phyloP scores from a whole-genome alignment of 1,140 invertebrate genomes.

The Diabrotica undecimpunctata region DNA sequence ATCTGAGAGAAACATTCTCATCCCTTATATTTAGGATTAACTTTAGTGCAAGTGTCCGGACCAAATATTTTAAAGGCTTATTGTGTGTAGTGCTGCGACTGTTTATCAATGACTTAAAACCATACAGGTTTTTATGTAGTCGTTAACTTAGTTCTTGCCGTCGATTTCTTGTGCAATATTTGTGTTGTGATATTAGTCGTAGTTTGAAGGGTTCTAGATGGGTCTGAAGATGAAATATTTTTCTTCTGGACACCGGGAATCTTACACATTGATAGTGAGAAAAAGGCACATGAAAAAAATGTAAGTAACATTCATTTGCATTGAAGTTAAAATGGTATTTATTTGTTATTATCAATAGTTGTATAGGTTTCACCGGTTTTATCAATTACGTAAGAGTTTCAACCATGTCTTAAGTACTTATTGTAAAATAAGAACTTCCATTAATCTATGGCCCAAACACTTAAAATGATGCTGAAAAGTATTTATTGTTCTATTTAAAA shows the following conservation, averaged over 20 bases:
- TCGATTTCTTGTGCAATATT: slow-evolving; percentile 22
- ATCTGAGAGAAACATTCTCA: slow-evolving; percentile 1
- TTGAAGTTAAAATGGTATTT: too few species aligned
- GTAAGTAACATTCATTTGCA: slow-evolving; percentile 35
- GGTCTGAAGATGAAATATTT: slow-evolving; percentile 52
- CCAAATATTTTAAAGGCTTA: neutral
- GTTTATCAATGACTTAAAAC: slow-evolving; percentile 10
- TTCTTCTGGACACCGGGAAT: slow-evolving; percentile 50
- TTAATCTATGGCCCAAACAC: too few species aligned
- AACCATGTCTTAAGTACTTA: too few species aligned
- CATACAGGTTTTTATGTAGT: slow-evolving; percentile 12
- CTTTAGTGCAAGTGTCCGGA: slow-evolving; percentile 4
- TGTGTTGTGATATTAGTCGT: slow-evolving; percentile 21
- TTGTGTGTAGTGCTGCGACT: neutral
- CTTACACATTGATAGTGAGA: slow-evolving; percentile 52
- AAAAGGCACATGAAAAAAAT: slow-evolving; percentile 54
- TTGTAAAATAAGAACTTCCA: too few species aligned
- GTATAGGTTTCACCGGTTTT: too few species aligned
- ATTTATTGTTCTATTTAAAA: too few species aligned
- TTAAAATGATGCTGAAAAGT: too few species aligned
- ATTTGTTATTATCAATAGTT: too few species aligned
- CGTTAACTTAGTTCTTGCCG: neutral
- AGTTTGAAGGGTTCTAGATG: slow-evolving; percentile 22
- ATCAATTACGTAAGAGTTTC: too few species aligned
- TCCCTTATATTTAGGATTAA: slow-evolving; percentile 1